phyloP scores from a whole-genome alignment of 2,888 invertebrate genomes.

The Meganola albula region DNA sequence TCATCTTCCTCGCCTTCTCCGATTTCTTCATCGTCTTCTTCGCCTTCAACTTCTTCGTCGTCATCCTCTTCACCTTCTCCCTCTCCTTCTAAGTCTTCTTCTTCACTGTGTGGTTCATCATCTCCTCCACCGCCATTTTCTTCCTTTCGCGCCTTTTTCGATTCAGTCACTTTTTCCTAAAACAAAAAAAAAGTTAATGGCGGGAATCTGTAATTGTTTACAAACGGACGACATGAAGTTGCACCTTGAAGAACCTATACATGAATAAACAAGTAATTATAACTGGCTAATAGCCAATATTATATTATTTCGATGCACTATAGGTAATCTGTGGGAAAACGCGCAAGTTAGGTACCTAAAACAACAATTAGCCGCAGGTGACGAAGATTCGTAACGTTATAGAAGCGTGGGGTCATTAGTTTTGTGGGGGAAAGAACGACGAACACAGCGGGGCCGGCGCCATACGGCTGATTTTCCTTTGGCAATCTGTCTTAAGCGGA shows the following conservation, averaged over 20 bases:
- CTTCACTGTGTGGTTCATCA: conserved; percentile 79
- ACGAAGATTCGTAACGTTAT: conserved; percentile 65
- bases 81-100: conserved; percentile 81
- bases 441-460: conserved; percentile 55
- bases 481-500: conserved; percentile 58
- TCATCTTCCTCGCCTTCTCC: conserved; percentile 82
- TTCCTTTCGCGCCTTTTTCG: conserved; percentile 88
- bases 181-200: conserved; percentile 22
- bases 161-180: conserved; percentile 85
- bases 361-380: conserved; percentile 64
- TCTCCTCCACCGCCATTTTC: conserved; percentile 84
- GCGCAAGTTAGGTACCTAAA: conserved; percentile 39
- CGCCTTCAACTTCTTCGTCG: conserved; percentile 80
- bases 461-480: conserved; percentile 58
- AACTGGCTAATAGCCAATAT: conserved; percentile 54
- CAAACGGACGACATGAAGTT: conserved; percentile 24
- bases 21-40: conserved; percentile 80
- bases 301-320: conserved; percentile 36
- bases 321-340: conserved; percentile 37
- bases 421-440: conserved; percentile 55
- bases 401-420: conserved; percentile 69
- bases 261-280: conserved; percentile 47
- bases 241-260: conserved; percentile 30
- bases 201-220: conserved; percentile 32
- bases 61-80: conserved; percentile 78